Conservation (phyloP, 1,140 invertebrate species). For the Drosophila lowei region DNA sequence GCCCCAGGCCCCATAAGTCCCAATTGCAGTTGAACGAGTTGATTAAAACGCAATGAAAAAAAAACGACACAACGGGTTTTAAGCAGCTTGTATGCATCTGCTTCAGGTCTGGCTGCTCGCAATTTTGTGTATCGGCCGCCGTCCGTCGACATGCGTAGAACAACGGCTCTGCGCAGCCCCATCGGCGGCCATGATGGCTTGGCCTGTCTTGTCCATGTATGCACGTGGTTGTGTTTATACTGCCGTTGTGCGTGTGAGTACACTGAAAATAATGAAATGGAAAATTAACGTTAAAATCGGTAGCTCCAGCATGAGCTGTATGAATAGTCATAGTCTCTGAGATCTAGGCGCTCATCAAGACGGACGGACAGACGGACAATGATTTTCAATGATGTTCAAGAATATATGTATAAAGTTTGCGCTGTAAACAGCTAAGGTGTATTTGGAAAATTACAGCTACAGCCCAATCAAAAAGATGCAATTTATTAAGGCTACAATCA, state of each 20-base stretch:
- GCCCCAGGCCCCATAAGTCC: constrained; percentile 19
- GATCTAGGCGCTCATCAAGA: too few species aligned
- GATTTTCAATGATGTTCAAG: too few species aligned
- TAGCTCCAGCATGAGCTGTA: too few species aligned
- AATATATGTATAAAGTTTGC: too few species aligned
- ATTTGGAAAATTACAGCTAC: too few species aligned
- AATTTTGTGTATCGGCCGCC: constrained; percentile 26
- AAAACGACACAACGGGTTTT: constrained; percentile 14
- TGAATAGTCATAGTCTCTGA: too few species aligned
- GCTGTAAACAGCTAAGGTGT: too few species aligned
- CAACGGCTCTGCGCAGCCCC: constrained; percentile 18
- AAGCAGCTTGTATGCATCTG: constrained; percentile 5
- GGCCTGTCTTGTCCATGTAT: not conserved
- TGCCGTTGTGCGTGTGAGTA: constrained; percentile 24
- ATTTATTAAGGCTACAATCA: too few species aligned
- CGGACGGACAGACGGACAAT: too few species aligned
- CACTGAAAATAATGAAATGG: constrained; percentile 35
- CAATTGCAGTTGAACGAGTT: constrained; percentile 52
- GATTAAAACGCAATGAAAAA: constrained; percentile 67
- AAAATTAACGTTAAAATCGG: too few species aligned
- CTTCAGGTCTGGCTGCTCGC: constrained; percentile 10
- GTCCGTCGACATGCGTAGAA: constrained; percentile 63
- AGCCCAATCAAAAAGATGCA: too few species aligned
- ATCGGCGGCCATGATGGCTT: constrained; percentile 60
- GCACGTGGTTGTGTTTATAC: constrained; percentile 15